Conservation (phyloP, 2,797 vertebrate species). For the Eurystomus glaucurus region DNA sequence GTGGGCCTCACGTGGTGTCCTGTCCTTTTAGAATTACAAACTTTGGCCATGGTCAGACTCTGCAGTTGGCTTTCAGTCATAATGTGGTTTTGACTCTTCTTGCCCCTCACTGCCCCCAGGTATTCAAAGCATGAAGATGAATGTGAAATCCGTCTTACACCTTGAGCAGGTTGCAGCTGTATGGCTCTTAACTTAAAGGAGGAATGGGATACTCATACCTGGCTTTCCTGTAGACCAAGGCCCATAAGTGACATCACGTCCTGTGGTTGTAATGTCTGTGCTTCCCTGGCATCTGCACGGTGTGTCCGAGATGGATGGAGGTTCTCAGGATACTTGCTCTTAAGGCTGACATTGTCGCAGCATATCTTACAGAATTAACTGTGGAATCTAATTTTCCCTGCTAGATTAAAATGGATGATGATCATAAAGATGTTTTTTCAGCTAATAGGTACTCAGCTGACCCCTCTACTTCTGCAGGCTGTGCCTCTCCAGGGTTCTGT, state of each 20-base stretch:
- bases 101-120: neutral
- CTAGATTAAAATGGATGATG: neutral
- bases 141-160: accelerated
- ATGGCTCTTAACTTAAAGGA: accelerated
- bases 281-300: neutral
- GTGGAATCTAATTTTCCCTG: neutral
- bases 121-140: neutral
- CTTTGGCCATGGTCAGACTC: accelerated
- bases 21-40: no score
- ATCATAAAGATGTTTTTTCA: neutral
- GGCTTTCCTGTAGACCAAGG: neutral
- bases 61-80: accelerated
- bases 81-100: accelerated
- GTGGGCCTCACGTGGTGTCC: neutral
- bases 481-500: slow-evolving; percentile 48
- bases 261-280: neutral
- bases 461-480: slow-evolving; percentile 1
- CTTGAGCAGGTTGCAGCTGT: neutral
- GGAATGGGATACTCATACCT: neutral
- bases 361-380: neutral
- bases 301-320: neutral
- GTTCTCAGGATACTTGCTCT: neutral
- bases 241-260: neutral
- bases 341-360: neutral
- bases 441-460: slow-evolving; percentile 5